Evolutionary conservation across 1,140 invertebrate species (phyloP).

Genomic region (Heliconius melpomene): DNA sequence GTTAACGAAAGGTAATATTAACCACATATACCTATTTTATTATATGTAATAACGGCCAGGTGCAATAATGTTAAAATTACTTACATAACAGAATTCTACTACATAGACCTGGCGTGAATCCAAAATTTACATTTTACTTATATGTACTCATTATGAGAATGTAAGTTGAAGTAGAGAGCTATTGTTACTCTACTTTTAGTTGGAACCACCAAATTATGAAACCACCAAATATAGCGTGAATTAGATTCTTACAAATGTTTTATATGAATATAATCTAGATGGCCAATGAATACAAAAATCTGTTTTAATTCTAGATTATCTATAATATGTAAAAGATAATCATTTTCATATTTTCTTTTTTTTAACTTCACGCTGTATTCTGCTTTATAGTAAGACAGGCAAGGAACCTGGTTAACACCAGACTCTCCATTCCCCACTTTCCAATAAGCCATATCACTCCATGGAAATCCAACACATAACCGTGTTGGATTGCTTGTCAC

Average conservation of each 20-base stretch:
- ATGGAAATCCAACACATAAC: no score
- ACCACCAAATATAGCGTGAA: background rate
- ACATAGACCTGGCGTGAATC: conserved; percentile 33
- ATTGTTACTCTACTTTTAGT: conserved; percentile 1
- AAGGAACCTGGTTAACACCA: no score
- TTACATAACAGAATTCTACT: conserved; percentile 35
- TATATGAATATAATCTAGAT: background rate
- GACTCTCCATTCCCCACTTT: no score
- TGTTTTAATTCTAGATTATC: background rate
- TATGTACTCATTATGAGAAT: conserved; percentile 28
- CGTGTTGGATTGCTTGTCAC: no score
- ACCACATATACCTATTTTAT: background rate
- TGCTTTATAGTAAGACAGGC: no score
- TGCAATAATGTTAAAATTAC: conserved; percentile 28
- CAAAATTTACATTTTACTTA: conserved; percentile 32
- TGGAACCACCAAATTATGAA: background rate
- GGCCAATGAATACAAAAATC: background rate
- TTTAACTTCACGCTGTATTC: no score
- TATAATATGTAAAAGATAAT: background rate
- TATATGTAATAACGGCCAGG: conserved; percentile 20
- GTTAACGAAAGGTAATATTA: background rate
- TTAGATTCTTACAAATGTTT: background rate
- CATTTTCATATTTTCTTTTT: no score
- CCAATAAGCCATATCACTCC: no score
- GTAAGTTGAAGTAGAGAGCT: conserved; percentile 15